Evolutionary conservation across 2,888 invertebrate species (phyloP).

Genomic region (Drosophila villosipedis): DNA sequence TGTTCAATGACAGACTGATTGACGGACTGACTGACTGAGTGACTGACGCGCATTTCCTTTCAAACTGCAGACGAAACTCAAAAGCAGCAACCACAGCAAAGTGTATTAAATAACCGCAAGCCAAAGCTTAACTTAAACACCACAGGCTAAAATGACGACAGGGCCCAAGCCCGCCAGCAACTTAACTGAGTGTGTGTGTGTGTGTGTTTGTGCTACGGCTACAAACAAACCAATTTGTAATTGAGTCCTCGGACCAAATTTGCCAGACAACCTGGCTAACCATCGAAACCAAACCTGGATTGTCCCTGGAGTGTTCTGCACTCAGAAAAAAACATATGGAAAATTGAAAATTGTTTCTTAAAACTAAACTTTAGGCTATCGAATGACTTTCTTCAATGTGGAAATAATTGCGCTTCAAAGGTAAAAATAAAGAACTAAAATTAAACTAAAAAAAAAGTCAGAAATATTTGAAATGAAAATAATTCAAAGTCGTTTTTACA

Average conservation of each 20-base stretch:
- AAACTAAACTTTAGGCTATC: background rate
- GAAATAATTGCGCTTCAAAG: too few species aligned
- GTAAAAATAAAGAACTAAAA: background rate
- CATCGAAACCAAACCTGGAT: constrained; percentile 10
- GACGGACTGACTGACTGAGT: background rate
- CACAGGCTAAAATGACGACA: constrained; percentile 37
- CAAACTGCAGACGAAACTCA: constrained; percentile 31
- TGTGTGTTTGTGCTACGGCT: constrained; percentile 11
- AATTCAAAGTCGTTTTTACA: background rate
- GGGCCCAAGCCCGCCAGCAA: constrained; percentile 30
- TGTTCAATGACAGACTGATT: constrained; percentile 37
- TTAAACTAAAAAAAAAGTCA: background rate
- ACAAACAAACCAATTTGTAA: constrained; percentile 70
- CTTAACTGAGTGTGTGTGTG: constrained; percentile 31
- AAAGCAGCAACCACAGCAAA: constrained; percentile 50
- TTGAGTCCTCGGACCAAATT: constrained; percentile 64
- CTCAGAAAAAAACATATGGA: background rate
- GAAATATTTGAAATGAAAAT: background rate
- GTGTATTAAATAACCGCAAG: constrained; percentile 78
- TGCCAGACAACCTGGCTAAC: constrained; percentile 18
- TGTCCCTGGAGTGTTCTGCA: background rate
- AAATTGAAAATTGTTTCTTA: background rate
- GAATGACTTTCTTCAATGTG: background rate
- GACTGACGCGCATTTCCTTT: constrained; percentile 47
- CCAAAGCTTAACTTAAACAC: constrained; percentile 66